These are phyloP conservation scores for Clamator glandarius DNA, from an alignment of 2,797 vertebrate genomes.

Conservation along the genomic window DNA sequence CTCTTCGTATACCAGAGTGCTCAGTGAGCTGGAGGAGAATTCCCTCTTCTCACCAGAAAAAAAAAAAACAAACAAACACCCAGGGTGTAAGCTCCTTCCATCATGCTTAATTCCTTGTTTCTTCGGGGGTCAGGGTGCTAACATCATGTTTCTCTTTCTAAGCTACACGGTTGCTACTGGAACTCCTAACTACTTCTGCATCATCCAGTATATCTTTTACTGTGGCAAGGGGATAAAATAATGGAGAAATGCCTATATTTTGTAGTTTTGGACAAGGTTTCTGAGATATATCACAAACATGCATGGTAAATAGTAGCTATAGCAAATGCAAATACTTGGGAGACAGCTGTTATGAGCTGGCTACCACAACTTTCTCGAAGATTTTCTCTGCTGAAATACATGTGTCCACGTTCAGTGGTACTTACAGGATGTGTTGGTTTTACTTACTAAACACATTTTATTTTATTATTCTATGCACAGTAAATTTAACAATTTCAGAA, in stretches of 20 bases:
- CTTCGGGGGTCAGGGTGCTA: not conserved
- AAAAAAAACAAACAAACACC: not conserved
- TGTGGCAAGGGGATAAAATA: not conserved
- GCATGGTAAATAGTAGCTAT: too few relatives aligned
- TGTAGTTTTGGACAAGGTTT: not conserved
- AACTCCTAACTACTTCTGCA: not conserved
- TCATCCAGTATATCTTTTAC: not conserved
- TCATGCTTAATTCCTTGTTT: not conserved
- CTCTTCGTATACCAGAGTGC: not conserved
- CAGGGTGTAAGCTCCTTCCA: fast-evolving
- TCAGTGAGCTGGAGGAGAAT: not conserved
- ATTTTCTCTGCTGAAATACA: not conserved
- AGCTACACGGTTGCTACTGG: not conserved
- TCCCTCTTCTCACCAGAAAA: not conserved
- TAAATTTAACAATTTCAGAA: not conserved
- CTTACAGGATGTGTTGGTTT: not conserved
- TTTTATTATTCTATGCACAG: not conserved
- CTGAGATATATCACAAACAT: too few relatives aligned
- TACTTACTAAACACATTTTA: not conserved
- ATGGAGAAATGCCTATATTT: not conserved
- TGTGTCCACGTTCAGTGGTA: not conserved
- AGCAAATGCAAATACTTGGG: too few relatives aligned
- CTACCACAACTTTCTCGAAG: not conserved
- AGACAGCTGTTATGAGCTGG: too few relatives aligned
- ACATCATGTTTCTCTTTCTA: not conserved